Evolutionary conservation across 2,888 invertebrate genomes (phyloP).

Genomic region (Drosophila melanocephala): DNA sequence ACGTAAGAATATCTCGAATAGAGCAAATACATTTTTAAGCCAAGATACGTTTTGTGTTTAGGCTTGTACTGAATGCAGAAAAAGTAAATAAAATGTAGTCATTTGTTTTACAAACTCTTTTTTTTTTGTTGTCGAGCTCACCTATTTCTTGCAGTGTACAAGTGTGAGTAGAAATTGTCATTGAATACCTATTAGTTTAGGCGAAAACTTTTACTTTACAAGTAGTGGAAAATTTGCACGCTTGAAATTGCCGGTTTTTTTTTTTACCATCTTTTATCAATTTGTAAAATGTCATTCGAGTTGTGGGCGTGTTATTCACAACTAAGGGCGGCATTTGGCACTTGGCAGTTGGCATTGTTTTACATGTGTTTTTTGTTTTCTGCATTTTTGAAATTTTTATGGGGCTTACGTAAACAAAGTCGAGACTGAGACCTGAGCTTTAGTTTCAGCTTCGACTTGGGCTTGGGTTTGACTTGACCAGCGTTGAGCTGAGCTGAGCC

Average conservation of each 20-base stretch:
- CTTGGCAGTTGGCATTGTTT: slow-evolving; percentile 48
- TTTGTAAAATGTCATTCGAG: slow-evolving; percentile 29
- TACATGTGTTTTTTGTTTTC: slow-evolving; percentile 18
- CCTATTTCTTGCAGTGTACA: slow-evolving; percentile 7
- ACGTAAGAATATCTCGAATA: not conserved
- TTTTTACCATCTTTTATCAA: slow-evolving; percentile 14
- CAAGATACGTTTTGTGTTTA: no score
- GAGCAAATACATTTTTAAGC: not conserved
- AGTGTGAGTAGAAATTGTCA: slow-evolving; percentile 14
- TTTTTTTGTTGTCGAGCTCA: not conserved
- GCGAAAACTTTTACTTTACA: slow-evolving; percentile 25
- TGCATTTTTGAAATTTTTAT: slow-evolving; percentile 48
- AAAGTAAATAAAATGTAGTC: not conserved
- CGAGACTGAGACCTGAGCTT: slow-evolving; percentile 25
- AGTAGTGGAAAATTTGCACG: not conserved
- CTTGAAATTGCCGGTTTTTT: not conserved
- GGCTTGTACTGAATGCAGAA: not conserved
- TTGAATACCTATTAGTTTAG: slow-evolving; percentile 1
- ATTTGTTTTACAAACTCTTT: not conserved
- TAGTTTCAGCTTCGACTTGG: slow-evolving; percentile 6
- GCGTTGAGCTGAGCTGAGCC: slow-evolving; percentile 4
- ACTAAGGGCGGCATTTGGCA: slow-evolving; percentile 36
- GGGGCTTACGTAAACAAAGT: slow-evolving; percentile 52
- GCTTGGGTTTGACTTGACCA: slow-evolving; percentile 23
- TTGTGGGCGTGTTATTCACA: slow-evolving; percentile 18